Evolutionary conservation across 2,113 vertebrate species (phyloP).

Genomic region (Eudyptes chrysolophus): DNA sequence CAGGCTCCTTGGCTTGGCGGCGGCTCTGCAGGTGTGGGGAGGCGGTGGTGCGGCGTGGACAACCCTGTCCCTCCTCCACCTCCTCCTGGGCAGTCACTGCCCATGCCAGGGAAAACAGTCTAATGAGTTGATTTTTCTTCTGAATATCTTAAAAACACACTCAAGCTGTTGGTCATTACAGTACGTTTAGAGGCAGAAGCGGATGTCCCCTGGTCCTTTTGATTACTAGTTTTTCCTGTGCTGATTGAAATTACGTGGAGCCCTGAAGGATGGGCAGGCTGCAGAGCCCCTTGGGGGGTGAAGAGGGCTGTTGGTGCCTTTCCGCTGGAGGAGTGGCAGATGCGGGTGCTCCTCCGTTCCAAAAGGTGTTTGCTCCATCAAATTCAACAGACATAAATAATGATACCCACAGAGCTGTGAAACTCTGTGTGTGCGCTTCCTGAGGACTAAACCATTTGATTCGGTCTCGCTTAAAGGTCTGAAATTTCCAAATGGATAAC

Average conservation of each 20-base stretch:
- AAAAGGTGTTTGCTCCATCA: background rate
- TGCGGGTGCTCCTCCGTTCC: background rate
- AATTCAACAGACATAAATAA: slow-evolving; percentile 7
- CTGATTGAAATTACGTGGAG: background rate
- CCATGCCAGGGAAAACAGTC: background rate
- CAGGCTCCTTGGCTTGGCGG: background rate
- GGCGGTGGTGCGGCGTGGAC: fast-evolving
- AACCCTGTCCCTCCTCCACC: background rate
- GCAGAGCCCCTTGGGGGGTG: background rate
- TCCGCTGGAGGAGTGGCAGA: background rate
- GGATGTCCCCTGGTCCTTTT: background rate
- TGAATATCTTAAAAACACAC: background rate
- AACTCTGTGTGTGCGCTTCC: background rate
- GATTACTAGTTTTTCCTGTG: fast-evolving
- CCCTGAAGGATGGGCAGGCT: fast-evolving
- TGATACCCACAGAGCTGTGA: background rate
- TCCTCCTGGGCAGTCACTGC: background rate
- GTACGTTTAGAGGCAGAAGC: background rate
- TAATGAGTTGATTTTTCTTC: background rate
- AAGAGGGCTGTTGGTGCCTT: background rate
- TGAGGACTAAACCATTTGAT: slow-evolving; percentile 18
- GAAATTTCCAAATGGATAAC: slow-evolving; percentile 64
- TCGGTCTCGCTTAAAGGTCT: background rate
- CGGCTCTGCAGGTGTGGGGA: background rate
- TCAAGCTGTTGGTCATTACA: background rate